Evolutionary conservation across 2,888 invertebrate genomes (phyloP).

Genomic region (Melanchra persicariae): DNA sequence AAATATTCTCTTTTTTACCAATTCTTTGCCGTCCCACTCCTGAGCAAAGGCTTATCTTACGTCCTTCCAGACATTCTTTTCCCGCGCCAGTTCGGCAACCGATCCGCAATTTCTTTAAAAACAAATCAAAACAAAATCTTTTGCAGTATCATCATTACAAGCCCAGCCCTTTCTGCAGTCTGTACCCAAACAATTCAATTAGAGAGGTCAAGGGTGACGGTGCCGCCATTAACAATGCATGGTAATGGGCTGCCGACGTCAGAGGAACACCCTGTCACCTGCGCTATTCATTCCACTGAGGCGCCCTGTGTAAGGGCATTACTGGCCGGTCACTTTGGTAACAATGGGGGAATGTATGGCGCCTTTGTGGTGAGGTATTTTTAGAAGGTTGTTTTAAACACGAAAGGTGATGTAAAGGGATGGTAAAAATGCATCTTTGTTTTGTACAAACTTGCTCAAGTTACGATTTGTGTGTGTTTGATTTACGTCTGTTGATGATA

Average conservation of each 20-base stretch:
- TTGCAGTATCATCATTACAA: slow-evolving; percentile 21
- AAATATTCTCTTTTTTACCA: too few species aligned
- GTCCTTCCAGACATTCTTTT: too few species aligned
- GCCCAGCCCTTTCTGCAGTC: slow-evolving; percentile 5
- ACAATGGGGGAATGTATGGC: slow-evolving; percentile 26
- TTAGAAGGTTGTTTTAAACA: neutral
- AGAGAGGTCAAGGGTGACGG: slow-evolving; percentile 40
- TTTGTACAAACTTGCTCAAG: neutral
- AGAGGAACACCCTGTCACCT: slow-evolving; percentile 49
- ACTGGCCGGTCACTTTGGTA: slow-evolving; percentile 20
- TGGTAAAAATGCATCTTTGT: neutral
- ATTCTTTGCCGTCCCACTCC: too few species aligned
- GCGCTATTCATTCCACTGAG: slow-evolving; percentile 29
- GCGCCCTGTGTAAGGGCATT: slow-evolving; percentile 4
- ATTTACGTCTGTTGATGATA: neutral
- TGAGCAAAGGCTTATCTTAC: too few species aligned
- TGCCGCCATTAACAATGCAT: slow-evolving; percentile 49
- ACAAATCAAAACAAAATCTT: neutral
- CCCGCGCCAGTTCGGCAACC: too few species aligned
- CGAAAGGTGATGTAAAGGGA: neutral
- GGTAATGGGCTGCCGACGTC: slow-evolving; percentile 36
- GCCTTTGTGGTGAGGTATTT: neutral
- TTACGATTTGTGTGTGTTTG: neutral
- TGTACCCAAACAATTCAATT: slow-evolving; percentile 45
- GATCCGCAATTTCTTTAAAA: neutral